Percentiles rank a stretch among this genome's conserved stretches.
Conservation (phyloP, 2,797 vertebrate species). For the Tarsius wallacei region DNA sequence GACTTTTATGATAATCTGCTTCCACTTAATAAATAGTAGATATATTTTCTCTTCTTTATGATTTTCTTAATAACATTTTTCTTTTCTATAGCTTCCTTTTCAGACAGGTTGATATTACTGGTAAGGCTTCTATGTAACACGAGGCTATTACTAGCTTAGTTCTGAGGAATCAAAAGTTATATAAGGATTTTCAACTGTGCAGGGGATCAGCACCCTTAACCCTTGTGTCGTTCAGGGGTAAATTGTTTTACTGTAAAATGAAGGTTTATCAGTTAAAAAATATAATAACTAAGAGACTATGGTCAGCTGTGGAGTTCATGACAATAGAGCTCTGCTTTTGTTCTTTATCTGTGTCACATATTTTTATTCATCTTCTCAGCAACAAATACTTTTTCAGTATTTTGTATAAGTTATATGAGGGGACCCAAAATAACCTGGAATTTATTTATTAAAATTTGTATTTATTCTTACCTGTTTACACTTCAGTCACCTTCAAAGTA, state of each 20-base stretch:
- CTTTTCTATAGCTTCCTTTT: background rate
- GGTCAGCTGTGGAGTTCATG: background rate
- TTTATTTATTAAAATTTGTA: no score
- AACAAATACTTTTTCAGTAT: background rate
- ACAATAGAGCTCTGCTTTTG: background rate
- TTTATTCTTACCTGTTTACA: no score
- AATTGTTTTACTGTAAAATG: background rate
- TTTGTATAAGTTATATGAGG: background rate
- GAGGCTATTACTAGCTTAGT: background rate
- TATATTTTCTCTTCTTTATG: background rate
- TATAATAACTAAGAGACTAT: background rate
- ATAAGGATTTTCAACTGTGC: background rate
- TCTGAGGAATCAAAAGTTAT: background rate
- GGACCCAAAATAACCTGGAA: no score
- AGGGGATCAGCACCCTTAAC: background rate
- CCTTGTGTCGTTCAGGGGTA: background rate
- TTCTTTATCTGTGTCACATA: background rate
- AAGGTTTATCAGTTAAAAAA: background rate
- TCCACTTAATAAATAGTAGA: background rate
- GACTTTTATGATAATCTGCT: background rate
- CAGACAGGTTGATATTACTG: background rate
- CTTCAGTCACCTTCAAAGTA: no score
- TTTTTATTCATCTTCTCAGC: background rate
- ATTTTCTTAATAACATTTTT: background rate
- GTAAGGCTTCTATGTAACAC: background rate